Conservation (phyloP, 2,113 vertebrate genomes). For the Gallinago undulata region DNA sequence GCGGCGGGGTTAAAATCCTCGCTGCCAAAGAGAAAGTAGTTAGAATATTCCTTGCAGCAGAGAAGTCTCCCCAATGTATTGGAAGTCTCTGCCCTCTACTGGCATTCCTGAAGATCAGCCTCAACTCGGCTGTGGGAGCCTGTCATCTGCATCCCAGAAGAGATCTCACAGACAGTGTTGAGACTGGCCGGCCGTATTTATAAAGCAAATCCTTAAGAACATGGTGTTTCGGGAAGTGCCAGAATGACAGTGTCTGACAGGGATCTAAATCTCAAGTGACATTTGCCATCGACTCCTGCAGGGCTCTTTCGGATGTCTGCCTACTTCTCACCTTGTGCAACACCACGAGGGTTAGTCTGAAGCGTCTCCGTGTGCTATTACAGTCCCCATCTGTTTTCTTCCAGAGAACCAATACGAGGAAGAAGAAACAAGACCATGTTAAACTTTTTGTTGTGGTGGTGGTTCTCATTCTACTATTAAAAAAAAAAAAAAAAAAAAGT, state of each 20-base stretch:
- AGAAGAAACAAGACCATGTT: not conserved
- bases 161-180: not conserved
- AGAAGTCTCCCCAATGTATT: not conserved
- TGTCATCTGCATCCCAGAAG: not conserved
- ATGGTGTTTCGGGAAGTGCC: not conserved
- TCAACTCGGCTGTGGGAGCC: not conserved
- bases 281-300: slow-evolving; percentile 23
- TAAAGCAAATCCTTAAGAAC: not conserved
- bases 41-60: not conserved
- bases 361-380: not conserved
- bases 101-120: not conserved
- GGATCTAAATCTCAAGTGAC: not conserved
- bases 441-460: not conserved
- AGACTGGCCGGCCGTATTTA: not conserved
- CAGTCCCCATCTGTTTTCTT: slow-evolving; percentile 11
- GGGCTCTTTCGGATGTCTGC: slow-evolving; percentile 15
- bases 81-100: slow-evolving; percentile 64
- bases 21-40: not conserved
- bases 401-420: not conserved
- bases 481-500: not conserved
- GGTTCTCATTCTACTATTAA: not conserved
- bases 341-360: not conserved
- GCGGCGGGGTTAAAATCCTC: not conserved
- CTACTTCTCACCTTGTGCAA: slow-evolving; percentile 36
- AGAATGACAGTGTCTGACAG: not conserved